Conservation (phyloP, 2,888 invertebrate genomes). For the Nephrotoma flavescens region DNA sequence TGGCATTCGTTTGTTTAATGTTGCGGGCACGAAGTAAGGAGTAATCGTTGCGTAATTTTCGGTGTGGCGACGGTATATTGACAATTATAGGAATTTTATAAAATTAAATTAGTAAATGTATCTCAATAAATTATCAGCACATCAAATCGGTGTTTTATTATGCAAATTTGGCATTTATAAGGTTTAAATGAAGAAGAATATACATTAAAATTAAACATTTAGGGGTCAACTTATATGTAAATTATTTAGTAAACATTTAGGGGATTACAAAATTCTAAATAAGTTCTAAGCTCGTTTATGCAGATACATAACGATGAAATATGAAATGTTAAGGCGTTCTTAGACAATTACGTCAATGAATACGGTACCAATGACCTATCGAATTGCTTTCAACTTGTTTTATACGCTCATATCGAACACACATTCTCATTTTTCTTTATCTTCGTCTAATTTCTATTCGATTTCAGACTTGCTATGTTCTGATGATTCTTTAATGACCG, state of each 20-base stretch:
- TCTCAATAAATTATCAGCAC: background rate
- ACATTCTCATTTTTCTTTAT: background rate
- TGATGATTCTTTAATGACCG: background rate
- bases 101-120: background rate
- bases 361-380: background rate
- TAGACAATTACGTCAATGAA: background rate
- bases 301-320: too few species aligned
- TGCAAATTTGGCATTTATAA: background rate
- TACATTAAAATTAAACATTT: background rate
- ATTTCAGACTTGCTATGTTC: background rate
- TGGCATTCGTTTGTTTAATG: slow-evolving; percentile 63
- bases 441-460: background rate
- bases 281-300: too few species aligned
- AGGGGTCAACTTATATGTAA: too few species aligned
- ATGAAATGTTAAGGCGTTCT: too few species aligned
- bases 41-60: slow-evolving; percentile 18
- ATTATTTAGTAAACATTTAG: background rate
- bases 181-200: background rate
- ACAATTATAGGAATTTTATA: background rate
- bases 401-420: background rate
- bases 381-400: background rate
- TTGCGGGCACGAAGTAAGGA: slow-evolving; percentile 49
- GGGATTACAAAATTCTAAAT: background rate
- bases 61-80: background rate
- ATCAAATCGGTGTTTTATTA: background rate